These are phyloP conservation scores for Sorex fumeus DNA, from an alignment of 2,113 vertebrate species.

Conservation along the genomic window DNA sequence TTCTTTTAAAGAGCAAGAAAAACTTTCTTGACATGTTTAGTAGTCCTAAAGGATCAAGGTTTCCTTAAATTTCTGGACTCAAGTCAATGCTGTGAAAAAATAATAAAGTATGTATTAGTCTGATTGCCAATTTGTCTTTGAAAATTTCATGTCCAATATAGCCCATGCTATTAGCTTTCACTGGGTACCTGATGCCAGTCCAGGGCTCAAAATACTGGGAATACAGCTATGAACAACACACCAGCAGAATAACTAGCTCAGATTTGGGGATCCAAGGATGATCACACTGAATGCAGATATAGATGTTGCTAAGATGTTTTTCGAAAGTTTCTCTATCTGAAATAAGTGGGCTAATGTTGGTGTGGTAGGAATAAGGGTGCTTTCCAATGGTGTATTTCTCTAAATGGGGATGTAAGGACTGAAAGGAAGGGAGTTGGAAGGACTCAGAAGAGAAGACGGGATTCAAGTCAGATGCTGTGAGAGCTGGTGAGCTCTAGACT, in stretches of 20 bases:
- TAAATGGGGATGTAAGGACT: neutral
- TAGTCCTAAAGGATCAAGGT: neutral
- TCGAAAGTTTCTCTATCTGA: neutral
- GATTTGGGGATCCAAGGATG: too few species aligned
- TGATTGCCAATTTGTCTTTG: neutral
- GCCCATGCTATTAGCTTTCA: neutral
- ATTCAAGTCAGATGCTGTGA: neutral
- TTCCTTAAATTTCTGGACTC: too few species aligned
- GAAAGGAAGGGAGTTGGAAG: neutral
- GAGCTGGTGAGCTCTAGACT: accelerated
- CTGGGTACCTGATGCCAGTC: neutral
- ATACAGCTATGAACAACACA: neutral
- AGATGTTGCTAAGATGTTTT: neutral
- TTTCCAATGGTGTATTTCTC: neutral
- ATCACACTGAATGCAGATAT: too few species aligned
- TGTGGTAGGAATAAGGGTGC: neutral
- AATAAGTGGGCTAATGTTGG: neutral
- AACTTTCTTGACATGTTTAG: neutral
- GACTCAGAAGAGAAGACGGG: neutral
- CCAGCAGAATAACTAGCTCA: neutral
- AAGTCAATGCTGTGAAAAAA: too few species aligned
- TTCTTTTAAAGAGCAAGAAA: neutral
- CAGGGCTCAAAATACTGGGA: neutral
- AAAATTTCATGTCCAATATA: neutral
- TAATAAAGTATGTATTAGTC: neutral